Conservation (phyloP, 2,888 invertebrate genomes). For the Chironomus tentans region DNA sequence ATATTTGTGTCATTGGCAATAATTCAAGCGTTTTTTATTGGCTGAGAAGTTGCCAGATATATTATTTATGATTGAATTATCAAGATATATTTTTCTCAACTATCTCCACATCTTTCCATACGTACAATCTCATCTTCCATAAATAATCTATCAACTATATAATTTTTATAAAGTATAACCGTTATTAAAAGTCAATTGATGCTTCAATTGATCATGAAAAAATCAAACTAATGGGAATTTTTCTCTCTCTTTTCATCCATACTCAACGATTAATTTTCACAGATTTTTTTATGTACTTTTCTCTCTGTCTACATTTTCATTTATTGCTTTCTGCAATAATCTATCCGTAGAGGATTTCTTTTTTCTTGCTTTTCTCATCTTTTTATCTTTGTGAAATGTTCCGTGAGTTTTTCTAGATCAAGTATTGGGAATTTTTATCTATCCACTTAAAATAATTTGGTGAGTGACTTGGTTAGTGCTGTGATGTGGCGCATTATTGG, state of each 20-base stretch:
- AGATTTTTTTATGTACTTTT: background rate
- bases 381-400: too few relatives aligned
- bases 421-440: too few relatives aligned
- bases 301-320: background rate
- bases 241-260: too few relatives aligned
- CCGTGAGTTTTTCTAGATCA: too few relatives aligned
- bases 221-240: background rate
- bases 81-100: conserved; percentile 12
- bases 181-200: conserved; percentile 23
- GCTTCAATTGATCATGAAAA: conserved; percentile 21
- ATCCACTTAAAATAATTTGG: too few relatives aligned
- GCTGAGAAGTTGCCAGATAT: conserved; percentile 23
- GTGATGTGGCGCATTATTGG: too few relatives aligned
- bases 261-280: too few relatives aligned
- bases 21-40: conserved; percentile 22
- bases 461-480: too few relatives aligned
- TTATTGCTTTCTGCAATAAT: background rate
- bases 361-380: too few relatives aligned
- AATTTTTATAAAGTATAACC: background rate
- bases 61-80: conserved; percentile 26
- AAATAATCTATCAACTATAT: background rate
- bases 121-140: background rate
- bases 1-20: conserved; percentile 20
- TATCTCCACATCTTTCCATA: background rate
- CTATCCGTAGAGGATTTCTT: background rate